A percentile compares a stretch with the other conserved stretches of the same genome.
These are phyloP conservation scores for Chelmon rostratus DNA, from an alignment of 2,797 vertebrate species.

Conservation along the genomic window DNA sequence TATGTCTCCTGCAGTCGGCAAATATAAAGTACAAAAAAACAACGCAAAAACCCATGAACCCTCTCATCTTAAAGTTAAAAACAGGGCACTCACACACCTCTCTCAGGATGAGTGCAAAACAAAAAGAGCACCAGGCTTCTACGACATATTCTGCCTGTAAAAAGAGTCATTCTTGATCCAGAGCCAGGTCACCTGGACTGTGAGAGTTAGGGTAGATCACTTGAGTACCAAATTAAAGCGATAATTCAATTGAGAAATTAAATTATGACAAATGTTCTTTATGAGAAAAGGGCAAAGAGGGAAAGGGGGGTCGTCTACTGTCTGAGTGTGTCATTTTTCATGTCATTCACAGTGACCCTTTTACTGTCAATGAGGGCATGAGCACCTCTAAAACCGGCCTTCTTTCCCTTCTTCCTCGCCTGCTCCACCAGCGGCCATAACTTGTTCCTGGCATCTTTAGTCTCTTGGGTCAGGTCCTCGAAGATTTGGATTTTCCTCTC, in stretches of 20 bases:
- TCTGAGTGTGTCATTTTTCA: not conserved
- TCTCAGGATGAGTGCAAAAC: slow-evolving; percentile 1
- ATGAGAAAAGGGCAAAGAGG: not conserved
- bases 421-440: not conserved
- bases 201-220: not conserved
- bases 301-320: not conserved
- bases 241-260: not conserved
- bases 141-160: not conserved
- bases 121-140: not conserved
- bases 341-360: not conserved
- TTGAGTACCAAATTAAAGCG: not conserved
- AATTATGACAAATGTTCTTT: not conserved
- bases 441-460: not conserved
- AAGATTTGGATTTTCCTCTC: not conserved
- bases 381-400: not conserved
- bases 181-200: not conserved
- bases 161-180: not conserved
- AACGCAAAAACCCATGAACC: not conserved
- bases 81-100: not conserved
- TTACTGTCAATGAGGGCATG: not conserved
- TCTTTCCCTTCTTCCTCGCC: not conserved
- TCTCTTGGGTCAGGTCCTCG: not conserved
- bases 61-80: not conserved
- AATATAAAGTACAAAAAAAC: not conserved
- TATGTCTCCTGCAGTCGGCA: not conserved